These are phyloP conservation scores for Druon quercuslanigerum DNA, from an alignment of 1,140 invertebrate species.

Conservation along the genomic window DNA sequence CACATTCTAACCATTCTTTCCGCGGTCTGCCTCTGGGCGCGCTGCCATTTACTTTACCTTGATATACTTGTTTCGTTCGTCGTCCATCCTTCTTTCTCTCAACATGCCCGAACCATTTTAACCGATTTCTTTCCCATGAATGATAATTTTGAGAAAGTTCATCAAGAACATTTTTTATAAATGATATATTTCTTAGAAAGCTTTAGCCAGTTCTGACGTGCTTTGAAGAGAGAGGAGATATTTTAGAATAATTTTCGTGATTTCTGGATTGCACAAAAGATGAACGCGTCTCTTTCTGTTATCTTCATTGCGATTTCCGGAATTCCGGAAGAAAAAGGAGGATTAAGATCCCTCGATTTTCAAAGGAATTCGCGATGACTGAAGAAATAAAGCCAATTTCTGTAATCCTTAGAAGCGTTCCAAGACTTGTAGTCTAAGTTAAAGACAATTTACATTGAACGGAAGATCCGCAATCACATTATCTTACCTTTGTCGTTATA, in stretches of 20 bases:
- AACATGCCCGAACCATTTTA: too few species aligned
- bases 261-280: background rate
- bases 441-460: constrained; percentile 1
- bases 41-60: too few species aligned
- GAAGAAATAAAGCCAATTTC: constrained; percentile 12
- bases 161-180: too few species aligned
- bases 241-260: constrained; percentile 8
- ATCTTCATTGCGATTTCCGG: constrained; percentile 1
- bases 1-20: too few species aligned
- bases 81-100: too few species aligned
- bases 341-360: constrained; percentile 19
- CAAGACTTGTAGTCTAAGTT: background rate
- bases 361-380: constrained; percentile 1
- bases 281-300: background rate
- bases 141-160: too few species aligned
- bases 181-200: too few species aligned
- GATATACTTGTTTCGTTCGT: too few species aligned
- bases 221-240: background rate
- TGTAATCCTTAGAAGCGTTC: constrained; percentile 22
- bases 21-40: too few species aligned
- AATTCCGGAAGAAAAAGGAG: background rate
- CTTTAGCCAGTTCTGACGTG: too few species aligned
- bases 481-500: constrained; percentile 13
- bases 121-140: too few species aligned
- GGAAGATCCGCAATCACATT: background rate